Conservation (phyloP, 1,140 invertebrate genomes). For the Drosophila albomicans region DNA sequence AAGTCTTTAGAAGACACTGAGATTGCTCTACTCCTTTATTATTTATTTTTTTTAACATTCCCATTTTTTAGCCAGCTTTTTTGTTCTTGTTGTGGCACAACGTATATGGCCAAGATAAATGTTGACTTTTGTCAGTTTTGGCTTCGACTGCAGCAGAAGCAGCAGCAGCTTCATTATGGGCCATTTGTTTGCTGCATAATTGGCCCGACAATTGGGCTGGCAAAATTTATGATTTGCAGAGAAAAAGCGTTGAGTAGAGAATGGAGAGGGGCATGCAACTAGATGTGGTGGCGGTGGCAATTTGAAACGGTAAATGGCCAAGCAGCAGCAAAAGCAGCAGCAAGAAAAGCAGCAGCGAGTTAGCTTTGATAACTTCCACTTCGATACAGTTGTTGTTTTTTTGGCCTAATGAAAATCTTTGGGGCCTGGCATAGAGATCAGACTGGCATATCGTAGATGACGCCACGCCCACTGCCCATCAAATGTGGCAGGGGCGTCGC, state of each 20-base stretch:
- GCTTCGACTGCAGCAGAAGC: constrained; percentile 33
- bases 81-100: constrained; percentile 14
- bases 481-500: constrained; percentile 68
- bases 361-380: constrained; percentile 32
- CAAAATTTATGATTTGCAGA: constrained; percentile 76
- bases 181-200: constrained; percentile 83
- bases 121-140: constrained; percentile 76
- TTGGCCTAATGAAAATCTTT: constrained; percentile 65
- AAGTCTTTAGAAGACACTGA: background rate
- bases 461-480: constrained; percentile 70
- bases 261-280: too few species aligned
- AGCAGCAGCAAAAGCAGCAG: too few species aligned
- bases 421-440: constrained; percentile 65
- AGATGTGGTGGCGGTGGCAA: background rate
- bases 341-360: background rate
- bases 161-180: constrained; percentile 69
- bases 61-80: background rate
- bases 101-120: constrained; percentile 79
- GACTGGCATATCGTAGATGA: constrained; percentile 45
- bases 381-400: constrained; percentile 57
- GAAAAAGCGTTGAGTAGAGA: background rate
- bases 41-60: constrained; percentile 28
- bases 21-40: constrained; percentile 44
- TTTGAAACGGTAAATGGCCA: constrained; percentile 61
- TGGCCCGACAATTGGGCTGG: constrained; percentile 74